Evolutionary conservation across 2,888 invertebrate species (phyloP).

Genomic region (Euzetes globulus): DNA sequence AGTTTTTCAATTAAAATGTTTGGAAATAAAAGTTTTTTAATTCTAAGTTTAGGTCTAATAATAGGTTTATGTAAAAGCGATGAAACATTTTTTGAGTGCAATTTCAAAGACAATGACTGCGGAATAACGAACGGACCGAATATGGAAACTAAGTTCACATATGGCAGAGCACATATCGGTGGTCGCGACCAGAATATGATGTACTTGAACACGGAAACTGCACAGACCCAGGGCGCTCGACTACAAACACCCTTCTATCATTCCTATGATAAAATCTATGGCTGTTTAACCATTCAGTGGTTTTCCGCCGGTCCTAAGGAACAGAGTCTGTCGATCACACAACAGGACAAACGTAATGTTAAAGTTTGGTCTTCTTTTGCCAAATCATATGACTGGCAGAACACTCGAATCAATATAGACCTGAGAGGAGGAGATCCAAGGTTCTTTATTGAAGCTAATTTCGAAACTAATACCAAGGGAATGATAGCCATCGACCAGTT

Average conservation of each 20-base stretch:
- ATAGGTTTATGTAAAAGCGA: background rate
- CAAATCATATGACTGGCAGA: background rate
- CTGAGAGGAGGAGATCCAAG: background rate
- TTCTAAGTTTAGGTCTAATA: background rate
- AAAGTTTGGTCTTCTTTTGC: background rate
- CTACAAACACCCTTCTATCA: background rate
- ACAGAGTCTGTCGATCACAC: background rate
- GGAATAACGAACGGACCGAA: background rate
- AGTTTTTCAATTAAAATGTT: too few relatives aligned
- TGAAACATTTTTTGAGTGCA: background rate
- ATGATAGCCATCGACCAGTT: background rate
- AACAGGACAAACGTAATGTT: background rate
- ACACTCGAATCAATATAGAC: background rate
- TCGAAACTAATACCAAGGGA: background rate
- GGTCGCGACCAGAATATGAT: slow-evolving; percentile 6
- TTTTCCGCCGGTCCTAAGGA: background rate
- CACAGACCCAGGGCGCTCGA: background rate
- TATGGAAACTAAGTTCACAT: background rate
- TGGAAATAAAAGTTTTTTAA: background rate
- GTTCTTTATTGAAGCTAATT: background rate
- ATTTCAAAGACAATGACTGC: slow-evolving; percentile 11
- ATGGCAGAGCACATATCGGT: background rate
- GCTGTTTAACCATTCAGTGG: background rate
- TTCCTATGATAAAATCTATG: background rate
- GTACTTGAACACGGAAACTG: background rate